Evolutionary conservation across 2,113 vertebrate genomes (phyloP).

Genomic region (Loxodonta africana): DNA sequence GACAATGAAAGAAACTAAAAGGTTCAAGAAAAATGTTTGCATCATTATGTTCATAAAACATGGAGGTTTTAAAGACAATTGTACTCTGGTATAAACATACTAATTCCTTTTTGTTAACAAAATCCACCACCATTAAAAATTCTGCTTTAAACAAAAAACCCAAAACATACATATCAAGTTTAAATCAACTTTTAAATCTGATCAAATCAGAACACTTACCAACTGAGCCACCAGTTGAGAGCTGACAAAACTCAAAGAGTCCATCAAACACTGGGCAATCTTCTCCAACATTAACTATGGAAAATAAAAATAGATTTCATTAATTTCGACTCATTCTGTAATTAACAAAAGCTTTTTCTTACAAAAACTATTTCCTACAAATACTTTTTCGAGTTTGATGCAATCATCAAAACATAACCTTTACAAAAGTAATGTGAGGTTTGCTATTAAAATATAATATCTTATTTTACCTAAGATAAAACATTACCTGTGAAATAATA

Average conservation of each 20-base stretch:
- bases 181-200: slow-evolving; percentile 24
- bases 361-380: slow-evolving; percentile 34
- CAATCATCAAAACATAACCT: not conserved
- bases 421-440: not conserved
- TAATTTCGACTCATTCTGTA: slow-evolving; percentile 40
- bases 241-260: slow-evolving; percentile 93
- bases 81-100: not conserved
- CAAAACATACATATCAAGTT: not conserved
- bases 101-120: not conserved
- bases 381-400: not conserved
- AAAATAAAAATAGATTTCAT: slow-evolving; percentile 77
- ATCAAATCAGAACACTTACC: slow-evolving; percentile 85
- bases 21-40: not conserved
- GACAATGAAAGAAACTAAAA: slow-evolving; percentile 6
- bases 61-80: not conserved
- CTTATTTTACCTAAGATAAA: slow-evolving; percentile 50
- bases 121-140: not conserved
- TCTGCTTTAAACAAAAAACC: slow-evolving; percentile 1
- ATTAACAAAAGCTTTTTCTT: slow-evolving; percentile 44
- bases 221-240: slow-evolving; percentile 93
- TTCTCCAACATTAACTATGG: slow-evolving; percentile 92
- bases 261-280: slow-evolving; percentile 94
- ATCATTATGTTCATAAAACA: not conserved
- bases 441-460: slow-evolving; percentile 4
- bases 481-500: not conserved